Conservation (phyloP, 2,888 invertebrate species). For the Agrochola circellaris region DNA sequence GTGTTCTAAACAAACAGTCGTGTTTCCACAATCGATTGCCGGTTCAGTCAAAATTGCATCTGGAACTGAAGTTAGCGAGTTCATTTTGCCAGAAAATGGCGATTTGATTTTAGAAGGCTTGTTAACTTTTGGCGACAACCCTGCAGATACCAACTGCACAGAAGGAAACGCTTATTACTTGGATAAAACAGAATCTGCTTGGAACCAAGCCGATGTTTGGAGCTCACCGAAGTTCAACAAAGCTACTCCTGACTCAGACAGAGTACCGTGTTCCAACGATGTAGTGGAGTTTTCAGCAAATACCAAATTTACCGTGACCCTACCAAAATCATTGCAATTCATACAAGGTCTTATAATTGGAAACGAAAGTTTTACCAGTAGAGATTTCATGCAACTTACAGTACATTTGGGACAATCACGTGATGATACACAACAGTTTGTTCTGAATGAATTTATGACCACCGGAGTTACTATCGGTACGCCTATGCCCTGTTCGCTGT, state of each 20-base stretch:
- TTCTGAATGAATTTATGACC: constrained; percentile 66
- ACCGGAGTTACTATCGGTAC: constrained; percentile 69
- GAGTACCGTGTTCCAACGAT: constrained; percentile 87
- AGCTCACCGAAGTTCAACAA: constrained; percentile 81
- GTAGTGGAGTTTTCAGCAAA: constrained; percentile 80
- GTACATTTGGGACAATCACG: constrained; percentile 44
- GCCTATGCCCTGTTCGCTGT: constrained; percentile 69
- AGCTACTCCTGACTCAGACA: constrained; percentile 88
- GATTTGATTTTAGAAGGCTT: constrained; percentile 81
- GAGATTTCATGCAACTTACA: constrained; percentile 52
- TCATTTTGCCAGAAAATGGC: constrained; percentile 84
- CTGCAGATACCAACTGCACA: constrained; percentile 74
- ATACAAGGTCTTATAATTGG: constrained; percentile 73
- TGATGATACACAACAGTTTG: constrained; percentile 72
- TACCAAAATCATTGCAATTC: constrained; percentile 77
- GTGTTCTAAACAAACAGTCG: constrained; percentile 83
- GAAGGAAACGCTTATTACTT: constrained; percentile 78
- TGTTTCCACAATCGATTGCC: constrained; percentile 80
- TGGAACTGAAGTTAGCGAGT: constrained; percentile 74
- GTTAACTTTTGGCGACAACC: constrained; percentile 75
- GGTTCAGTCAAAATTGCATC: constrained; percentile 75
- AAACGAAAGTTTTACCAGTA: constrained; percentile 61
- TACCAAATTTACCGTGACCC: constrained; percentile 73
- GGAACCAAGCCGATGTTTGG: constrained; percentile 87
- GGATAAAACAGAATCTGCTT: constrained; percentile 77